Evolutionary conservation across 2,888 invertebrate genomes (phyloP), one percentile per base, ranked within the genome.

Genomic region (Acrocyrtus sp.): DNA sequence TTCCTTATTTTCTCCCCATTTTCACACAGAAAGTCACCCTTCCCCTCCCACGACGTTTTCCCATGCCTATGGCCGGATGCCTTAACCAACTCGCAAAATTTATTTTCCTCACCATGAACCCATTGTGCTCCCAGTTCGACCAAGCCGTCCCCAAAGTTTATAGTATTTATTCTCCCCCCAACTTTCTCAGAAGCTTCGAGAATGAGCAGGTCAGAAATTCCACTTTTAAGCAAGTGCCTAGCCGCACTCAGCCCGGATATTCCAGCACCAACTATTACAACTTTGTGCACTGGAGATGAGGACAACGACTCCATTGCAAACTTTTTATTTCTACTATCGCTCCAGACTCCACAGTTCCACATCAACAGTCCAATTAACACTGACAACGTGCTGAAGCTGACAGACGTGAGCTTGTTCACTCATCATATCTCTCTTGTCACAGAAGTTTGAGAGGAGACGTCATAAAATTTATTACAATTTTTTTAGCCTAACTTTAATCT

Each of bases 111-210:
- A 0, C 92, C 92, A 79, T 92, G 91, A 66, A 91, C 90, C 92
- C 92, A 93, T 79, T 93, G 92, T 51, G 91, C 93, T 0, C 93
- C 93, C 57, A 92, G 82, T 82, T 93, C 93, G 4, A 92, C 85
- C 4, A 87, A 84, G 75, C 86, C 65, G 10, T 19, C 34, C 6
- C 67, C 75, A 65, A 79, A 70, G n/a, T 63, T 15, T 10, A 17
- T 17, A 1, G 78, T 78, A 0, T 65, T n/a, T 3, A 80, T 76
- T n/a, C 80, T 61, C 4, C 80, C 80, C 19, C 80, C 80, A 12
- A 74, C 54, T 57, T 74, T 76, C 3, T 74, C 72, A 51, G 75
- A 77, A 3, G 80, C 80, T 86, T 89, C 89, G 2, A 90, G 75
- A 43, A 90, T 81, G 26, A 87, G 78, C 72, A 89, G 85, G 81